A percentile compares a stretch with the other conserved stretches of the same genome.
Evolutionary conservation across 2,113 vertebrate species (phyloP).

Genomic region (Dendropsophus ebraccatus): DNA sequence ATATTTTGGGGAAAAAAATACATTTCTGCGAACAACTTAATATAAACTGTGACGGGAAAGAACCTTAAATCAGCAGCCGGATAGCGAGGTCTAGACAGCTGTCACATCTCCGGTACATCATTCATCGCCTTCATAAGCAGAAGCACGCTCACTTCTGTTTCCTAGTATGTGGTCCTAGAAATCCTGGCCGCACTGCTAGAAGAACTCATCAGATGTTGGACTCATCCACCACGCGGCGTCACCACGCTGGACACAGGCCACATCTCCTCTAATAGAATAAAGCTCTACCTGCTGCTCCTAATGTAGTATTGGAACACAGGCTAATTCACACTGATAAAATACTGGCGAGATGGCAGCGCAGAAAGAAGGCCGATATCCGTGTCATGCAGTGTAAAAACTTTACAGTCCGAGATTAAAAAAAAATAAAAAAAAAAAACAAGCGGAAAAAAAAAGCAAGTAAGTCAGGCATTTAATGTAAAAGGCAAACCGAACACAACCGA

Average conservation of each 20-base stretch:
- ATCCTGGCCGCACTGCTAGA: background rate
- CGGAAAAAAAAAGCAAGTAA: background rate
- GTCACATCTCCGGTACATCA: background rate
- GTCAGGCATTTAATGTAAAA: background rate
- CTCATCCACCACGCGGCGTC: background rate
- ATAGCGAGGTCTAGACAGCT: background rate
- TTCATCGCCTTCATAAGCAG: background rate
- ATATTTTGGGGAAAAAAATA: background rate
- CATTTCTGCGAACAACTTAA: background rate
- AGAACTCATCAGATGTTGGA: background rate
- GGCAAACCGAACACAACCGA: background rate
- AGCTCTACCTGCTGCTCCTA: background rate
- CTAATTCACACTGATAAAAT: background rate
- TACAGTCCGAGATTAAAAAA: background rate
- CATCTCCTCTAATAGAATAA: background rate
- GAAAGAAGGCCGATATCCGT: background rate
- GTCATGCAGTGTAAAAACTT: background rate
- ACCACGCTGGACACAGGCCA: background rate
- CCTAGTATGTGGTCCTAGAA: background rate
- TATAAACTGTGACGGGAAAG: background rate
- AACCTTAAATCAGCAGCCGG: background rate
- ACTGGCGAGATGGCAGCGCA: background rate
- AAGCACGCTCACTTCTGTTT: background rate
- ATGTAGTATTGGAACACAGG: slow-evolving; percentile 13
- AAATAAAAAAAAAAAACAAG: background rate